Evolutionary conservation across 2,888 invertebrate genomes (phyloP), one percentile per base, ranked within the genome.

Genomic region (Drosophila paramelanica): DNA sequence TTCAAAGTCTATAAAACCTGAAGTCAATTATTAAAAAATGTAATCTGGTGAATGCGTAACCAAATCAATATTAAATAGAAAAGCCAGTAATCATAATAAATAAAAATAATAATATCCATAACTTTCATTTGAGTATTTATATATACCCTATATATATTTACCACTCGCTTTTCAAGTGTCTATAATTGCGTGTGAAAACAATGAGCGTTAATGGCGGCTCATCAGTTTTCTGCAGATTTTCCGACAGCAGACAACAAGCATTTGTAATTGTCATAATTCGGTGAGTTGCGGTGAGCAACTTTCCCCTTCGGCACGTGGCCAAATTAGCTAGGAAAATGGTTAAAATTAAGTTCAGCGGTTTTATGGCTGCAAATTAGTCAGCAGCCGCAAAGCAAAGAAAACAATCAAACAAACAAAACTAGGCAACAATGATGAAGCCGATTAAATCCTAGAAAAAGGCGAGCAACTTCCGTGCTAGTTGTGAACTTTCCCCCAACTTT

Each of bases 291-390:
- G 27, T 11, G 23, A 33, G 36, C 10, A 39, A 31, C 25, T 49
- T 13, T 2, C 33, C 5, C 6, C 14, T 14, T 17, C 41, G 47
- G 73, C 78, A 67, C 73, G 73, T 73, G 78, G 38, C 52, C n/a
- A 67, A 75, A 68, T 58, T 67, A 20, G 67, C 75, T 57, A 64
- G 39, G 56, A 61, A 61, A 77, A 58, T 59, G 53, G 36, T 43
- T 36, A 57, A 51, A 65, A 67, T 50, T 20, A 50, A 68, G 62
- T 78, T 67, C 53, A 55, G 50, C 68, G 49, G 60, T 57, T 78
- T 73, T 64, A 75, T 75, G 79, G 64, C 68, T 78, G 51, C 67
- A 74, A 75, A 78, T 75, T 78, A 75, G 75, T 73, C 62, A 62
- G 59, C 57, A 59, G 51, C 58, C 53, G 67, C 79, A 56, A 52